Evolutionary conservation across 2,797 vertebrate species (phyloP).

Genomic region (Calcarius lapponicus): DNA sequence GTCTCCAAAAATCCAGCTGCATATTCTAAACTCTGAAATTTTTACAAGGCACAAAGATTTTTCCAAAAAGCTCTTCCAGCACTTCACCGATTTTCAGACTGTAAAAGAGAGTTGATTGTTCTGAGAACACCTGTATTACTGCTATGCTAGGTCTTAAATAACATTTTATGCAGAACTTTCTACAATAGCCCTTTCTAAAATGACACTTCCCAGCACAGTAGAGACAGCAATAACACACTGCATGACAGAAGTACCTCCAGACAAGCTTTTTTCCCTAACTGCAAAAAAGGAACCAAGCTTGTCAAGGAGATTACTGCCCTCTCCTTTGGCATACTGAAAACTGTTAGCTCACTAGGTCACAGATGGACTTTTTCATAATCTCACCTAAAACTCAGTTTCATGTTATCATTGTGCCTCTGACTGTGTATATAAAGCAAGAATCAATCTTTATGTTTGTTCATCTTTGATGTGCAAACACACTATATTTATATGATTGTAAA

Average conservation of each 20-base stretch:
- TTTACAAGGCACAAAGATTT: background rate
- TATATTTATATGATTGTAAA: background rate
- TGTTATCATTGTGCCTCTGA: background rate
- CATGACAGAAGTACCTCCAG: background rate
- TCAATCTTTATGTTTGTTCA: background rate
- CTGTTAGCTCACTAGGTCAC: background rate
- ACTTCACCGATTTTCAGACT: background rate
- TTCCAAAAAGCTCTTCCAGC: background rate
- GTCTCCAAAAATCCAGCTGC: background rate
- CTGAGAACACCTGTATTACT: background rate
- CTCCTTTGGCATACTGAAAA: background rate
- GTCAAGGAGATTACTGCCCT: background rate
- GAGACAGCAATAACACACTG: background rate
- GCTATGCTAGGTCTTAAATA: background rate
- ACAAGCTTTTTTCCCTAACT: background rate
- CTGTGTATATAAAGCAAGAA: background rate
- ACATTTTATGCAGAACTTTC: background rate
- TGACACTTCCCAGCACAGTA: background rate
- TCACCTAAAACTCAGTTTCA: background rate
- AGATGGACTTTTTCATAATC: background rate
- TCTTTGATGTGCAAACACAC: background rate
- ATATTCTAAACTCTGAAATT: background rate
- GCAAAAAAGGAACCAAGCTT: background rate
- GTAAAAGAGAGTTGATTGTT: background rate
- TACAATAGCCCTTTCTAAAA: background rate